Percentiles rank a stretch among this genome's conserved stretches.
These are phyloP conservation scores for Pseudomyrmex sp. DNA, from an alignment of 1,140 invertebrate species.

Conservation along the genomic window DNA sequence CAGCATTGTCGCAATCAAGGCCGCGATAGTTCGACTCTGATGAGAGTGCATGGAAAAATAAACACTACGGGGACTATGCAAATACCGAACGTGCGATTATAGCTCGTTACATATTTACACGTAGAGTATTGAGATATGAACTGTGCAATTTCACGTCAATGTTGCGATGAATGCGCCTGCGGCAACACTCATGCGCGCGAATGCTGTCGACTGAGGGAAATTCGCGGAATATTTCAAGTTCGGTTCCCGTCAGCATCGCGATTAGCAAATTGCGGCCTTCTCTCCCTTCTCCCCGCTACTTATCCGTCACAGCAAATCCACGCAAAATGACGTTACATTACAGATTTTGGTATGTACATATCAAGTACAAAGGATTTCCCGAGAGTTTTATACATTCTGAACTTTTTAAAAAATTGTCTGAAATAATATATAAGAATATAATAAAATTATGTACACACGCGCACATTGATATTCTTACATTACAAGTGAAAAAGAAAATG, in stretches of 20 bases:
- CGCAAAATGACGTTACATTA: neutral
- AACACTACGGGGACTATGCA: conserved; percentile 17
- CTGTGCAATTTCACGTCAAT: conserved; percentile 53
- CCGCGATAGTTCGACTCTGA: conserved; percentile 4
- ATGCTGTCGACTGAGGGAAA: conserved; percentile 12
- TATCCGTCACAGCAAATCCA: conserved; percentile 10
- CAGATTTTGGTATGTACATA: neutral
- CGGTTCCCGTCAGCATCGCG: conserved; percentile 12
- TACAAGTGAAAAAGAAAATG: too few species aligned
- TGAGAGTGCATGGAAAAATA: conserved; percentile 20
- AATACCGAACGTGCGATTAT: conserved; percentile 37
- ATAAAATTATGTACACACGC: too few species aligned
- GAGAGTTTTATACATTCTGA: too few species aligned
- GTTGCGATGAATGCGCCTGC: conserved; percentile 40
- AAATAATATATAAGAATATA: too few species aligned
- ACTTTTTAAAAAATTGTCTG: too few species aligned
- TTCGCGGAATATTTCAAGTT: conserved; percentile 58
- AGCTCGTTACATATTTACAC: conserved; percentile 42
- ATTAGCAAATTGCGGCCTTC: conserved; percentile 44
- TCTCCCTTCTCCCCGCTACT: neutral
- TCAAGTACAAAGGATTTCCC: too few species aligned
- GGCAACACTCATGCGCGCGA: conserved; percentile 21
- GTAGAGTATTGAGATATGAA: conserved; percentile 45
- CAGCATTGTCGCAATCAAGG: neutral
- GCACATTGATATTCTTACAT: too few species aligned